A percentile compares a stretch with the other conserved stretches of the same genome.
phyloP scores from a whole-genome alignment of 1,140 invertebrate genomes.

The Drosophila bipectinata region DNA sequence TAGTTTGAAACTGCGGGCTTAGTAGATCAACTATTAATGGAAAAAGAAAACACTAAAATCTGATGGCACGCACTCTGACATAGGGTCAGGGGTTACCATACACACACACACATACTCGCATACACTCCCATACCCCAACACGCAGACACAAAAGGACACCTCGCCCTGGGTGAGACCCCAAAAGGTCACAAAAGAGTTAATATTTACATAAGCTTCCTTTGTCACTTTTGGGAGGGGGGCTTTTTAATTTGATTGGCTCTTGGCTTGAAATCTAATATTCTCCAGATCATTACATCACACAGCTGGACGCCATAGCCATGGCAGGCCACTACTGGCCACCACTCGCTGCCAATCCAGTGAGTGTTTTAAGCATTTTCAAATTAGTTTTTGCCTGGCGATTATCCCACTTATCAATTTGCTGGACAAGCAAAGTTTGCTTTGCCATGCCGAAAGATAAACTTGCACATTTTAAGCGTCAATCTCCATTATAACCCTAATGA shows the following conservation, averaged over 20 bases:
- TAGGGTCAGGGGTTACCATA: conserved; percentile 7
- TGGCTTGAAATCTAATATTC: conserved; percentile 26
- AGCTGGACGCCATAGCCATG: background rate
- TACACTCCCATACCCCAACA: background rate
- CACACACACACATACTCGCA: background rate
- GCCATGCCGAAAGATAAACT: conserved; percentile 42
- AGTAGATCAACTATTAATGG: conserved; percentile 80
- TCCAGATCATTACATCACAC: conserved; percentile 46
- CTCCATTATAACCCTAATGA: conserved; percentile 56
- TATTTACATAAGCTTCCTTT: conserved; percentile 46
- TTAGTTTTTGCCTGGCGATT: conserved; percentile 39
- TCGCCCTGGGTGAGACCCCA: conserved; percentile 4
- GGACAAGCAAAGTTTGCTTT: conserved; percentile 45
- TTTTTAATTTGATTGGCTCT: conserved; percentile 49
- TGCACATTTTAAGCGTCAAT: conserved; percentile 52
- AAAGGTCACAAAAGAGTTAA: conserved; percentile 52
- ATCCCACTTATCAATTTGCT: conserved; percentile 52
- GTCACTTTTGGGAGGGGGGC: background rate
- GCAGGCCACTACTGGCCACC: background rate
- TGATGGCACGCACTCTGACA: conserved; percentile 47
- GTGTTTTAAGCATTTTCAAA: conserved; percentile 44
- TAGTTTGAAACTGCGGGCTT: conserved; percentile 68
- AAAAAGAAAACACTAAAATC: conserved; percentile 57
- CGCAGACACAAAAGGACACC: conserved; percentile 14
- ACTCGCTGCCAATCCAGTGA: background rate